Evolutionary conservation across 1,140 invertebrate species (phyloP).

Genomic region (Nylanderia fulva): DNA sequence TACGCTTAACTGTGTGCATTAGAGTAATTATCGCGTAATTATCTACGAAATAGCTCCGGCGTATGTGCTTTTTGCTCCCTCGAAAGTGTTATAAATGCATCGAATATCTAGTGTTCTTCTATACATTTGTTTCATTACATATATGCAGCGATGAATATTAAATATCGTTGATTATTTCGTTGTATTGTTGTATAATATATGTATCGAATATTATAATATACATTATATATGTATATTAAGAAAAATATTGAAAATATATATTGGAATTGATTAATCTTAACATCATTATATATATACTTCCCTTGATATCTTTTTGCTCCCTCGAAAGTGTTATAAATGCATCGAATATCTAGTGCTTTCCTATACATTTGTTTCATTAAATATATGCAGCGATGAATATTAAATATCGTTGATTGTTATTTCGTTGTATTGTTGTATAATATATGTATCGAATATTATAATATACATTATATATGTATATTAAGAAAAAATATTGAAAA

Average conservation of each 20-base stretch:
- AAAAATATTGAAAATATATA: too few species aligned
- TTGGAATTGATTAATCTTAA: too few species aligned
- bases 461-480: too few species aligned
- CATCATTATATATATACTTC: too few species aligned
- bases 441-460: not conserved
- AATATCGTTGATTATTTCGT: not conserved
- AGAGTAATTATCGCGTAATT: constrained; percentile 33
- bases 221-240: too few species aligned
- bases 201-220: not conserved
- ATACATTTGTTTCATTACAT: not conserved
- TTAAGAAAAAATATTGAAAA: too few species aligned
- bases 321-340: not conserved
- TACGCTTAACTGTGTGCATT: constrained; percentile 27
- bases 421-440: not conserved
- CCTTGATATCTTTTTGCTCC: too few species aligned
- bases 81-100: not conserved
- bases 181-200: not conserved
- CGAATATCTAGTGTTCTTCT: not conserved
- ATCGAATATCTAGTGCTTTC: not conserved
- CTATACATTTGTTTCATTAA: not conserved
- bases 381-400: too few species aligned
- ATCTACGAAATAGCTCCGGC: constrained; percentile 7
- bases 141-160: not conserved
- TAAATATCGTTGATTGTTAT: not conserved
- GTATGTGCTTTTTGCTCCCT: not conserved